Evolutionary conservation across 2,888 invertebrate genomes (phyloP), one percentile per base, ranked within the genome.

Genomic region (Eupithecia abbreviata): DNA sequence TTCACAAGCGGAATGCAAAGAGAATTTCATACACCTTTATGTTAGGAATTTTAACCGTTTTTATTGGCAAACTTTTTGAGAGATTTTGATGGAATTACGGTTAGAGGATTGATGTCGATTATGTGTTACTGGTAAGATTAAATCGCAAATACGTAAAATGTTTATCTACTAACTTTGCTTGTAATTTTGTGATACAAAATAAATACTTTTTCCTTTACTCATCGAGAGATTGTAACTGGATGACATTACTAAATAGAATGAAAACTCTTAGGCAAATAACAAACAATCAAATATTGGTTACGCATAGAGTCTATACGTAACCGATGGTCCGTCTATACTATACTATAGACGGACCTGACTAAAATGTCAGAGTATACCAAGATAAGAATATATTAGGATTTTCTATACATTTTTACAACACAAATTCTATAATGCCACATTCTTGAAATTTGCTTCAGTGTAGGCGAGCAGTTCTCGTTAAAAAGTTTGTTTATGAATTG

Each of bases 11-110:
- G 87, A 87, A 88, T 89, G 87, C 82, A 83, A 85, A 87, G 83
- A 87, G 86, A 87, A 86, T 87, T 85, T 78, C 83, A 84, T 86
- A 84, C 77, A 42, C 42, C 66, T 66, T 10, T 81, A 77, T 81
- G 80, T 82, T 75, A 78, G 89, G 91, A 90, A 92, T 92, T 90
- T 91, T 88, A 89, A 90, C 88, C 85, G 86, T 79, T 82, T 81
- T 81, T 87, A 85, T 88, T 66, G 0, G 67, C 41, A 10, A 71
- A 58, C 4, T 45, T 45, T 68, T 45, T 69, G n/a, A 13, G 30
- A 10, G 68, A 68, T 68, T 45, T 47, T 45, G 18, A n/a, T 67
- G 41, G 67, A n/a, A 67, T n/a, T 41, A 13, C 41, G 15, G 43
- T 43, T 67, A 3, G 41, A 43, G 67, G 43, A 43, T 43, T 42